Evolutionary conservation across 2,113 vertebrate genomes (phyloP), one percentile per base, ranked within the genome.

Genomic region (Bostrychus sinensis): DNA sequence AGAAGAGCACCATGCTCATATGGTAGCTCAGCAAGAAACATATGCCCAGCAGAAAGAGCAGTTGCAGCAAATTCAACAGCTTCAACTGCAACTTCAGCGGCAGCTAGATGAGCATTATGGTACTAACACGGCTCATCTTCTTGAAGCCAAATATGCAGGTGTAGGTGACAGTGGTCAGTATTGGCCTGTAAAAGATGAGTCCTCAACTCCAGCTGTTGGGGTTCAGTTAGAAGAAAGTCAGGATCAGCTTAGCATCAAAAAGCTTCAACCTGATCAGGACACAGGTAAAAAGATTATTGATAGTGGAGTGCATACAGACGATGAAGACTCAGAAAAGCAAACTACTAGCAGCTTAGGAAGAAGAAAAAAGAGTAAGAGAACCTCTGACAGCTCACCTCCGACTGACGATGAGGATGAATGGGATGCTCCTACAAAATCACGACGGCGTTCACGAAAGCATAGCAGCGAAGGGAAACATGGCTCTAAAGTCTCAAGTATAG

Each of bases 401-500:
- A 98, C 94, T 9, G 97, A 99, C 70, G 97, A 98, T 58, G 97
- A 99, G 77, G 97, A 98, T 45, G 96, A 98, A 53, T 99, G 96
- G 96, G 97, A 98, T 39, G 81, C 93, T 69, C 94, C 95, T 4
- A 86, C 92, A 50, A 94, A 94, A 78, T 93, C 94, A 36, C 93
- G 96, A 70, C 92, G 96, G 34, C 96, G 94, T 2, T 84, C 89
- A 28, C 93, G 93, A 56, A 98, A 96, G 81, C 96, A 95, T 25
- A 85, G 90, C 80, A 77, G 93, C 93, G 85, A 97, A 86, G 91
- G 79, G 69, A 79, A 96, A 95, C 87, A 92, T 34, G 87, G 89
- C 67, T 94, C 95, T 55, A 98, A 96, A 84, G 94, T 98, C 25
- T 93, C 96, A 59, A 98, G 95, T 70, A 95, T 98, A 85, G 96